Evolutionary conservation across 2,113 vertebrate species (phyloP), one percentile per base, ranked within the genome.

Genomic region (Eidolon helvum): DNA sequence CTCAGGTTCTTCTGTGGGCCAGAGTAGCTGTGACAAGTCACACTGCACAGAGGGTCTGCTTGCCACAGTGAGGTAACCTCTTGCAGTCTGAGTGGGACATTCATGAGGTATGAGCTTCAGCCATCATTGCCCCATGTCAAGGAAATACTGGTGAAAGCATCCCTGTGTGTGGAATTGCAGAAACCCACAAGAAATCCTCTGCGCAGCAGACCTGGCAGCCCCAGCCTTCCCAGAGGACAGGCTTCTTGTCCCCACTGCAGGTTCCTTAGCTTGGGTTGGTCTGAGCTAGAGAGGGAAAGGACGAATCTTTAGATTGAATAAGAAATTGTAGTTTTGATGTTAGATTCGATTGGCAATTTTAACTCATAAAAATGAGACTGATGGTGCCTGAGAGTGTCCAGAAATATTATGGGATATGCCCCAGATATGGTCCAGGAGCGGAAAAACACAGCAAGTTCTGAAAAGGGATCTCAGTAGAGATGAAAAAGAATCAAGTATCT

Each of bases 321-420:
- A 94, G 92, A 79, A 91, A 79, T 59, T 57, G 71, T 80, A 87
- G 53, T 80, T 82, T 90, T 12, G 80, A 61, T 95, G 95, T 35
- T 79, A 66, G 69, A 87, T 87, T 71, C 57, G 75, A 89, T 40
- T 95, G 87, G 78, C 72, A 84, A 86, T 89, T 75, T 59, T 82
- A 71, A 91, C 30, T 95, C 63, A 86, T 69, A 87, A 78, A 90
- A 97, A 82, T 22, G 66, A 86, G 83, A 43, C 10, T 11, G 33
- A 57, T 28, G 28, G 38, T 65, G 55, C 33, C 65, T 66, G 71
- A 63, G 45, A 40, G 33, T 69, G 66, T 85, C 78, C 35, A 59
- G 89, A 93, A 91, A 94, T 93, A 77, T 57, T 16, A 77, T 30
- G 53, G n/a, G 55, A 14, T 93, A 22, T n/a, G 40, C 15, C 63